Evolutionary conservation across 2,888 invertebrate species (phyloP), one percentile per base, ranked within the genome.

Genomic region (Nomada lathburiana): DNA sequence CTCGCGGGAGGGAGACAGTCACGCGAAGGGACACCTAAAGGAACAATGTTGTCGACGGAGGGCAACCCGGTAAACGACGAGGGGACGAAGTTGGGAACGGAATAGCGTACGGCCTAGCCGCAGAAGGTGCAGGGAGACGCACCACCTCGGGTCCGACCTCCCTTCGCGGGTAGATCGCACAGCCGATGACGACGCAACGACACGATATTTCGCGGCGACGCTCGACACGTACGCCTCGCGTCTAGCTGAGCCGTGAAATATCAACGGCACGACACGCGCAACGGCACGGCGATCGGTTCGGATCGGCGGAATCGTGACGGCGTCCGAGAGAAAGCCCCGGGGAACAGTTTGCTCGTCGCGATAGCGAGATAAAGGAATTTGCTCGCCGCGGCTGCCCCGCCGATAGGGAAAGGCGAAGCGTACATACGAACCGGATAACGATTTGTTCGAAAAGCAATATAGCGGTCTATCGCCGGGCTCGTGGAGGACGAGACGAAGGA

Each of bases 391-490:
- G 23, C 29, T 26, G 26, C 26, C 26, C 47, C 70, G 76, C 62
- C 60, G 82, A 72, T 85, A 73, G 60, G 75, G 72, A 57, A 76
- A 77, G 74, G 55, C 74, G 55, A 77, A 75, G 72, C 78, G 76
- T 53, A n/a, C n/a, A n/a, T n/a, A 78, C 80, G 89, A 92, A 91
- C 91, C 90, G 92, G 92, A 91, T 93, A 93, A 91, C 92, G 93
- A 93, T 94, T 93, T 93, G 93, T 93, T 94, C 90, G 91, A 89
- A 92, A 94, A 93, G 93, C 93, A 94, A 94, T 94, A 94, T 93
- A 93, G 90, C 88, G 84, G 89, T 87, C 89, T 85, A 88, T 88
- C 88, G 87, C 88, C 82, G 87, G 75, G 80, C 82, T 84, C 88
- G 89, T 87, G 88, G 78, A 86, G 84, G 67, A 81, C 60, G 86